Evolutionary conservation across 2,888 invertebrate genomes (phyloP), one percentile per base, ranked within the genome.

Genomic region (Leucophenga montana): DNA sequence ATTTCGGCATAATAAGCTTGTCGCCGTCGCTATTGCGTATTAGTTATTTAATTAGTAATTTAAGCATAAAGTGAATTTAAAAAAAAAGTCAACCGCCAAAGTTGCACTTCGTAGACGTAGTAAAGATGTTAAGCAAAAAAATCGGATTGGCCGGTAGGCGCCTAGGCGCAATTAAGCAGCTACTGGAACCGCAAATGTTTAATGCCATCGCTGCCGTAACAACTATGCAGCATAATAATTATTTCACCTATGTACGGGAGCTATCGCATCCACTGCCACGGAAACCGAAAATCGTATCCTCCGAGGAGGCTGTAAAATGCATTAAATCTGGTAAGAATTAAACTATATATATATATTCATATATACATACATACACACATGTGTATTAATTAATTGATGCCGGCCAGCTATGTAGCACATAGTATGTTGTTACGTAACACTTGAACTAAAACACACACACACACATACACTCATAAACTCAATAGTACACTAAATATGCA

Each of bases 171-270:
- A 27, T 46, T 74, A 33, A 72, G 72, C 66, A 18, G 53, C 18
- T 20, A 2, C 18, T 14, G 57, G 22, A 13, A 5, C 66, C 22
- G 48, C 54, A 22, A 70, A 70, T 70, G 71, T 73, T 39, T 5
- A 59, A 69, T 18, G 71, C 71, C 33, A 56, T 73, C 14, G 9
- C 72, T 39, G 71, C 75, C 9, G 54, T 77, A 22, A 75, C 76
- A 22, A 83, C 76, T 18, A 69, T 72, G 69, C 83, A 85, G 68
- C 82, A 85, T 53, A 86, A 87, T 71, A 85, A 77, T 61, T 95
- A 92, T 89, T 95, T 93, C 86, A 93, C 95, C 0, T 95, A 96
- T 85, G 92, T 93, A 22, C 93, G 93, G 75, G 95, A 96, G 87
- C 92, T 96, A 56, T 92, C 95, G 50, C 95, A 95, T 89, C 95